Percentiles rank a stretch among this genome's conserved stretches.
phyloP scores from a whole-genome alignment of 1,140 invertebrate genomes.

The Dreissena polymorpha region DNA sequence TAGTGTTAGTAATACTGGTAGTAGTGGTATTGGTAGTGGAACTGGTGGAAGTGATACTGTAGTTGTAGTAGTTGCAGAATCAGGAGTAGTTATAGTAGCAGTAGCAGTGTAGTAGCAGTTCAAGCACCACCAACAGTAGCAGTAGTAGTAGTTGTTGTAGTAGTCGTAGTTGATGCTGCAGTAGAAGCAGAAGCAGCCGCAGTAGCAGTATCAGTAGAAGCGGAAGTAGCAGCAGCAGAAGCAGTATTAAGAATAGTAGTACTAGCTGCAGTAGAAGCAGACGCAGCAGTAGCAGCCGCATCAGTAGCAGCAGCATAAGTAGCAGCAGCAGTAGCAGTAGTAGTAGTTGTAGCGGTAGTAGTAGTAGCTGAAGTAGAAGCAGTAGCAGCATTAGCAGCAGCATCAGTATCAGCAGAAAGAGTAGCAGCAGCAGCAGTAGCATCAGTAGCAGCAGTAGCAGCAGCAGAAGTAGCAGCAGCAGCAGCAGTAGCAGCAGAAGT shows the following conservation, averaged over 20 bases:
- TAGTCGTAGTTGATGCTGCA: neutral
- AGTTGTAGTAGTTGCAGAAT: slow-evolving; percentile 10
- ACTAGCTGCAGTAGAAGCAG: slow-evolving; percentile 29
- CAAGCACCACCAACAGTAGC: too few species aligned
- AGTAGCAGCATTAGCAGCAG: neutral
- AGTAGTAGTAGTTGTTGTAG: slow-evolving; percentile 15
- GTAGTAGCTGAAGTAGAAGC: slow-evolving; percentile 28
- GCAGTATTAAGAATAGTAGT: slow-evolving; percentile 26
- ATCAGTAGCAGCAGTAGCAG: neutral
- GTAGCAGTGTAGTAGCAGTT: too few species aligned
- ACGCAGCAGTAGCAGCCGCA: slow-evolving; percentile 46
- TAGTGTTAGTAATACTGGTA: slow-evolving; percentile 16
- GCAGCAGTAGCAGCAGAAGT: slow-evolving; percentile 1
- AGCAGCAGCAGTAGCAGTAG: slow-evolving; percentile 5
- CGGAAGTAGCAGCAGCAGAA: slow-evolving; percentile 9
- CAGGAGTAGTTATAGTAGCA: slow-evolving; percentile 10
- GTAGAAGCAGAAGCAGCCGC: slow-evolving; percentile 15
- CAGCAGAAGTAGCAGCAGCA: slow-evolving; percentile 2
- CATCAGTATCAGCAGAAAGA: neutral
- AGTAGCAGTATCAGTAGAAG: slow-evolving; percentile 19
- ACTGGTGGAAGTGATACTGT: slow-evolving; percentile 21
- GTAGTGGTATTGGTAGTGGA: slow-evolving; percentile 9
- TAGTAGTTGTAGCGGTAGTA: slow-evolving; percentile 7
- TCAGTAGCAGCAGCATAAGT: slow-evolving; percentile 22
- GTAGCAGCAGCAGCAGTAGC: slow-evolving; percentile 12